Percentiles rank a stretch among this genome's conserved stretches.
Evolutionary conservation across 1,140 invertebrate species (phyloP).

Genomic region (Akabosia matsudoensis): DNA sequence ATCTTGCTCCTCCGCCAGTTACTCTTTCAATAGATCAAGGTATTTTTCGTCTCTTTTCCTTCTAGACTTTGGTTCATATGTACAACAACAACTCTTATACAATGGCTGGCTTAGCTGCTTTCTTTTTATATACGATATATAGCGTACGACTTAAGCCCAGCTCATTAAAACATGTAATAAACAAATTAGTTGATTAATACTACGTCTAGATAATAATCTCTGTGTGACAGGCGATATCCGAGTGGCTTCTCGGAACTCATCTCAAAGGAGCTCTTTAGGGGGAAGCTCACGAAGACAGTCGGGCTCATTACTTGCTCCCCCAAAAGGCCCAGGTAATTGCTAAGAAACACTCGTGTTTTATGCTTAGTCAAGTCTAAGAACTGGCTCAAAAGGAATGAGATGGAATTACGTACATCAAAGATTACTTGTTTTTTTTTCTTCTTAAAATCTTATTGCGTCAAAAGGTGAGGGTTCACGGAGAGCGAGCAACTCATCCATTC

Average conservation of each 20-base stretch:
- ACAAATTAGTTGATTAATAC: background rate
- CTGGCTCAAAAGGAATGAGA: background rate
- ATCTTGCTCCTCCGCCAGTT: constrained; percentile 43
- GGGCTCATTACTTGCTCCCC: constrained; percentile 41
- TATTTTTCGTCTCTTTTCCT: too few species aligned
- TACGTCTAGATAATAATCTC: background rate
- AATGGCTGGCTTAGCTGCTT: too few species aligned
- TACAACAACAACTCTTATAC: too few species aligned
- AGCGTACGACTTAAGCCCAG: too few species aligned
- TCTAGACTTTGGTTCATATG: too few species aligned
- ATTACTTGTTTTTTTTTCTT: background rate
- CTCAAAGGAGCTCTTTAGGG: constrained; percentile 41
- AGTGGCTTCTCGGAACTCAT: constrained; percentile 37
- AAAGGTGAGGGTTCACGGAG: constrained; percentile 35
- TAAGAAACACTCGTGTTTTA: background rate
- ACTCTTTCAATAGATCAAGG: constrained; percentile 45
- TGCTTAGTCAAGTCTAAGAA: background rate
- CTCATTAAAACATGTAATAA: too few species aligned
- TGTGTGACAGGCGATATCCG: background rate
- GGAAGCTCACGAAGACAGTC: constrained; percentile 39
- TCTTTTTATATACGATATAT: too few species aligned
- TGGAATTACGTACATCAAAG: background rate
- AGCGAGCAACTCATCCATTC: constrained; percentile 44
- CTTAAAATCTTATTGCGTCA: background rate
- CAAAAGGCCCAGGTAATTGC: constrained; percentile 44